A percentile compares a stretch with the other conserved stretches of the same genome.
These are phyloP conservation scores for Cherax quadricarinatus DNA, from an alignment of 1,140 invertebrate species.

Conservation along the genomic window DNA sequence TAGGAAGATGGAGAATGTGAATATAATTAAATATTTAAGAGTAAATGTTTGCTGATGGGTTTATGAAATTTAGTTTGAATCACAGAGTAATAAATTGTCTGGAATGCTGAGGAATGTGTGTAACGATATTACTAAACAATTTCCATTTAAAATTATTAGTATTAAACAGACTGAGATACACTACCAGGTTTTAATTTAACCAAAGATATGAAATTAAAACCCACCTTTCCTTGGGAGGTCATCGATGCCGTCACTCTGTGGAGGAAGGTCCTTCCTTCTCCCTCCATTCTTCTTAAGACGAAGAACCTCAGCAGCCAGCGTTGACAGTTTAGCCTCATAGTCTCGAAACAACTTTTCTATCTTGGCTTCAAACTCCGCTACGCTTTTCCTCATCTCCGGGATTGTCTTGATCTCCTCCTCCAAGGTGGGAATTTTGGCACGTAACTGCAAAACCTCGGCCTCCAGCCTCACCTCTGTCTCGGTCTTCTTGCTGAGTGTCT, in stretches of 20 bases:
- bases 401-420: conserved; percentile 61
- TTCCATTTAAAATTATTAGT: too few relatives aligned
- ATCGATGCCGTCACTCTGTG: conserved; percentile 45
- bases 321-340: conserved; percentile 62
- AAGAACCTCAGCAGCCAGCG: conserved; percentile 56
- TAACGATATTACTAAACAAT: too few relatives aligned
- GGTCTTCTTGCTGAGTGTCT: conserved; percentile 21
- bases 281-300: conserved; percentile 53
- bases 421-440: conserved; percentile 43
- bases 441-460: conserved; percentile 37
- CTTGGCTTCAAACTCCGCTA: conserved; percentile 57
- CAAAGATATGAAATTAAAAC: not conserved
- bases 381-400: conserved; percentile 57
- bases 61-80: too few relatives aligned
- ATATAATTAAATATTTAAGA: too few relatives aligned
- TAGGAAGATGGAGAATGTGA: too few relatives aligned
- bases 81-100: too few relatives aligned
- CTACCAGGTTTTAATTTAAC: too few relatives aligned
- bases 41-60: too few relatives aligned
- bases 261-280: conserved; percentile 34
- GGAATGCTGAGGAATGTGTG: too few relatives aligned
- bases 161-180: too few relatives aligned
- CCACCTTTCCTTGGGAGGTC: conserved; percentile 28
- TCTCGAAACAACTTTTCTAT: conserved; percentile 62
- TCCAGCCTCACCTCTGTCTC: conserved; percentile 35